phyloP scores from a whole-genome alignment of 2,797 vertebrate species.

The Peromyscus melanophrys region DNA sequence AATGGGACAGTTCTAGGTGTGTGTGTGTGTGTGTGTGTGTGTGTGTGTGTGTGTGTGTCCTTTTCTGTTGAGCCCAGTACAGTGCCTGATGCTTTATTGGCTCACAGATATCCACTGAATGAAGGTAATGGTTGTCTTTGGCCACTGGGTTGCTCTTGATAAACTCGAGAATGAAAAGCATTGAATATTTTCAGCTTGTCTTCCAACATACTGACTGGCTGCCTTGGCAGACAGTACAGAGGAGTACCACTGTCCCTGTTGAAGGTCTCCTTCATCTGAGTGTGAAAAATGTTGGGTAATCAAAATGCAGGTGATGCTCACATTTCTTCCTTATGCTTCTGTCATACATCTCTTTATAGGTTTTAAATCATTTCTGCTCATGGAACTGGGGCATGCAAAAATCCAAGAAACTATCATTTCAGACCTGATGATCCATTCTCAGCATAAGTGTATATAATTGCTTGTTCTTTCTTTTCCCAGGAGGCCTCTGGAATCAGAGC shows the following conservation, averaged over 20 bases:
- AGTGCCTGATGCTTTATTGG: background rate
- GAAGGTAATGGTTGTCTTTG: slow-evolving; percentile 1
- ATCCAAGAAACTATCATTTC: background rate
- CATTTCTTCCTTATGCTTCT: background rate
- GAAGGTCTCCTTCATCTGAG: background rate
- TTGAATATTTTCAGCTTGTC: background rate
- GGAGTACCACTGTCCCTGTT: background rate
- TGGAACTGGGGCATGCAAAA: background rate
- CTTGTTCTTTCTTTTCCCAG: background rate
- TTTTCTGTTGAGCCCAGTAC: background rate
- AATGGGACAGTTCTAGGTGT: background rate
- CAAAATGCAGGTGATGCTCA: background rate
- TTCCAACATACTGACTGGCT: background rate
- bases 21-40: background rate
- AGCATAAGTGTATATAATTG: background rate
- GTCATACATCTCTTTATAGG: background rate
- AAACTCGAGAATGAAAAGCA: slow-evolving; percentile 17
- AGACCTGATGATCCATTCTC: background rate
- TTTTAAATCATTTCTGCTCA: background rate
- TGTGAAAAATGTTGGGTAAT: background rate
- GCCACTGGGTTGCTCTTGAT: background rate
- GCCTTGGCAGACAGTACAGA: background rate
- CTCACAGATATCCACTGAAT: background rate
- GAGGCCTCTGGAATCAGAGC: background rate
- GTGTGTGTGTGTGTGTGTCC: background rate